Evolutionary conservation across 2,888 invertebrate species (phyloP).

Genomic region (Tromatobia lineatoria): DNA sequence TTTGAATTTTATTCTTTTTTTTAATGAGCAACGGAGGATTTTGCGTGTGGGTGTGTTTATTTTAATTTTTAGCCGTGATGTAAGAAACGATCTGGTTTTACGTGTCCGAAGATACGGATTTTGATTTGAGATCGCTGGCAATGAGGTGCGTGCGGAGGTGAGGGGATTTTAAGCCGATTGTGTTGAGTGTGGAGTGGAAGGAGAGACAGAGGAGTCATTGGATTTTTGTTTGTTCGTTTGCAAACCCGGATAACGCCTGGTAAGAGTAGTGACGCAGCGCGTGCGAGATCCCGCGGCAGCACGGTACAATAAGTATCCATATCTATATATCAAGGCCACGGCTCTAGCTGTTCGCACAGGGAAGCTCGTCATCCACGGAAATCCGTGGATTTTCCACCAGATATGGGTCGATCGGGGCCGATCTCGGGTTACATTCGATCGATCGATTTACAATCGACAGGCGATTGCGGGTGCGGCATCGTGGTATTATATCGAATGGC

Average conservation of each 20-base stretch:
- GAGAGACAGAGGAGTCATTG: slow-evolving; percentile 56
- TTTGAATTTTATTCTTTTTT: not conserved
- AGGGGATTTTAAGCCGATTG: slow-evolving; percentile 12
- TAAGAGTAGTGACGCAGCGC: slow-evolving; percentile 34
- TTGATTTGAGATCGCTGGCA: slow-evolving; percentile 38
- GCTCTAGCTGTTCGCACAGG: not conserved
- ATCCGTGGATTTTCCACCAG: slow-evolving; percentile 40
- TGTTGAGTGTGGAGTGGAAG: slow-evolving; percentile 35
- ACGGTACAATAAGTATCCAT: slow-evolving; percentile 16
- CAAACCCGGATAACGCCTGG: slow-evolving; percentile 15
- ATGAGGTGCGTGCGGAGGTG: not conserved
- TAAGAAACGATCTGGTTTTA: slow-evolving; percentile 40
- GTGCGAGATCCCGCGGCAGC: not conserved
- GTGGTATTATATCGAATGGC: not conserved
- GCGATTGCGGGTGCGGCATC: not conserved
- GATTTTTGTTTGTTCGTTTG: slow-evolving; percentile 13
- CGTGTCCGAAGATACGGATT: slow-evolving; percentile 41
- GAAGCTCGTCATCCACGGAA: slow-evolving; percentile 59
- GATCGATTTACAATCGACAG: slow-evolving; percentile 20
- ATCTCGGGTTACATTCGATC: slow-evolving; percentile 19
- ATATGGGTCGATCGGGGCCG: not conserved
- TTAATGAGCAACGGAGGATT: not conserved
- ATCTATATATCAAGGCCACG: slow-evolving; percentile 47
- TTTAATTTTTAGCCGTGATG: slow-evolving; percentile 43
- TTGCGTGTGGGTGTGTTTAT: slow-evolving; percentile 15